A percentile compares a stretch with the other conserved stretches of the same genome.
phyloP scores from a whole-genome alignment of 2,113 vertebrate genomes.

The Channa maculata region DNA sequence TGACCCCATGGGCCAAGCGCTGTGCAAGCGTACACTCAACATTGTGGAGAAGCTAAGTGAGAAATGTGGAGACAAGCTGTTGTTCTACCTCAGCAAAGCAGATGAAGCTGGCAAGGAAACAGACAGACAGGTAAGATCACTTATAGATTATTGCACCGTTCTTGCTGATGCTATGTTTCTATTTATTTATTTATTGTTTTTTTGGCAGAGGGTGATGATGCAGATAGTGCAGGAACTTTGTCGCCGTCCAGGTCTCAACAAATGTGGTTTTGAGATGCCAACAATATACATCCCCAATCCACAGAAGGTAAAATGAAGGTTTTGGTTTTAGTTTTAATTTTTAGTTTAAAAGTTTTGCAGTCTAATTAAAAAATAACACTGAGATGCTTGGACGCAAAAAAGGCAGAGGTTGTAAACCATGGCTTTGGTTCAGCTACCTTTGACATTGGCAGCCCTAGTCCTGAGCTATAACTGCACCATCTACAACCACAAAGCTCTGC shows the following conservation, averaged over 20 bases:
- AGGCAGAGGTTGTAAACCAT: conserved; percentile 48
- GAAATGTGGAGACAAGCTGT: conserved; percentile 81
- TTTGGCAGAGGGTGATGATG: conserved; percentile 86
- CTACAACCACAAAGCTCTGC: conserved; percentile 46
- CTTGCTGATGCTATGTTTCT: background rate
- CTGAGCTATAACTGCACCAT: conserved; percentile 56
- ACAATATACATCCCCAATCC: conserved; percentile 87
- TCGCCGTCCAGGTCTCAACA: conserved; percentile 86
- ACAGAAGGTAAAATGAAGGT: conserved; percentile 76
- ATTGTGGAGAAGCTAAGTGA: conserved; percentile 86
- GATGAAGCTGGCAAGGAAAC: conserved; percentile 84
- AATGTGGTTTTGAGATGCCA: conserved; percentile 88
- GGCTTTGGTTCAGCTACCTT: conserved; percentile 36
- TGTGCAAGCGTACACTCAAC: conserved; percentile 87
- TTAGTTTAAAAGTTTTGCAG: conserved; percentile 11
- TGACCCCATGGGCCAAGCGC: conserved; percentile 87
- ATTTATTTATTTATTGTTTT: background rate
- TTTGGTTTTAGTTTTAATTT: background rate
- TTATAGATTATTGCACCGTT: background rate
- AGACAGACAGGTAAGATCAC: conserved; percentile 78
- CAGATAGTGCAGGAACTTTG: conserved; percentile 88
- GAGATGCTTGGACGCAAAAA: background rate
- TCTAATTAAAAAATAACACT: conserved; percentile 5
- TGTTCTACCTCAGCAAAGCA: conserved; percentile 87
- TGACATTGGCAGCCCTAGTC: conserved; percentile 41